Base-by-base conservation (phyloP, 2,113 vertebrate genomes). In the Plecturocebus donacophilus region DNA sequence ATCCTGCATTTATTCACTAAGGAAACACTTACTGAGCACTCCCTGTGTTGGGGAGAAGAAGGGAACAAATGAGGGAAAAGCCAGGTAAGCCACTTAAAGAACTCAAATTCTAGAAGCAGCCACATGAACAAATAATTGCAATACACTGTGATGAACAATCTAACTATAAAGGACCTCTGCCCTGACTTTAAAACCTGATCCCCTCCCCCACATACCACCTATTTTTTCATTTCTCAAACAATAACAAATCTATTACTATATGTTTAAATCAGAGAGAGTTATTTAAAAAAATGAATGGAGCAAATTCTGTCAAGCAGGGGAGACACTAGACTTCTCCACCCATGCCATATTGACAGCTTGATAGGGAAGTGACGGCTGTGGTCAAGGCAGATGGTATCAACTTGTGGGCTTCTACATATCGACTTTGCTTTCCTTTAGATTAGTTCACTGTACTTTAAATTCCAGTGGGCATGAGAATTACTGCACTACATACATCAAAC, bases 251-350 rank as follows among this genome's bases (percentile, higher is more conserved):
- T 95, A 38, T 89, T 87, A 61, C 27, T 61, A 5, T 25, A 77
- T 23, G 27, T 80, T 82, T 95, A 85, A 85, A 80, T 83, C n/a
- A 88, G n/a, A 90, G 54, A 91, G 42, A 42, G 64, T 64, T 84
- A 73, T 49, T 86, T 93, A 49, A 21, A 45, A 49, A 81, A 82
- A 90, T 0, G 47, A 42, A 71, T 32, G 14, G 21, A 87, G 19
- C 9, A 87, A 70, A 82, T 32, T 81, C 10, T 75, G n/a, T 16
- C 77, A 49, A 4, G 75, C 76, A 81, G 49, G 38, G 45, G 66
- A 77, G 58, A 83, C 49, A 70, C 17, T 4, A 25, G 70, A 71
- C 42, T 49, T 45, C n/a, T 27, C 81, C 58, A 61, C 3, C 6
- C 10, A 77, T 19, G 86, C 38, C 42, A 49, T 54, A 32, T 56